phyloP scores from a whole-genome alignment of 2,113 vertebrate species.

The Dromaius novaehollandiae region DNA sequence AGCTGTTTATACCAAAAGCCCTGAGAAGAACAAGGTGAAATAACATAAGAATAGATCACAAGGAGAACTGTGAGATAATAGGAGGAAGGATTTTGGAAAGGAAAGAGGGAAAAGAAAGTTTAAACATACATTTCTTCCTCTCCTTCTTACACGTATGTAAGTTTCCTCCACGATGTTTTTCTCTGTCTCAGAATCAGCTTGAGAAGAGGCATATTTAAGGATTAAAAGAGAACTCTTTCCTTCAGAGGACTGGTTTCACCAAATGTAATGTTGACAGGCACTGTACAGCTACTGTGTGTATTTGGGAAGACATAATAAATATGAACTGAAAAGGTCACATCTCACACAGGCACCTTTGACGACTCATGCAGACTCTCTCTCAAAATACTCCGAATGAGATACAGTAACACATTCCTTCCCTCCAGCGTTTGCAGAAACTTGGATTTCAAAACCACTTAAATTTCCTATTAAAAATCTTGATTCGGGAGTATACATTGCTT shows the following conservation, averaged over 20 bases:
- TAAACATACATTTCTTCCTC: background rate
- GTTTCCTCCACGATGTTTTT: background rate
- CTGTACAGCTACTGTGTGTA: conserved; percentile 33
- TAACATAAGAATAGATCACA: background rate
- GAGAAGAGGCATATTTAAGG: background rate
- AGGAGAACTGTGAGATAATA: background rate
- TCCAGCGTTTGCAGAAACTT: conserved; percentile 33
- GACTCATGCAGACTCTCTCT: conserved; percentile 39
- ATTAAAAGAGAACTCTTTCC: conserved; percentile 32
- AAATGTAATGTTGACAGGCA: conserved; percentile 65
- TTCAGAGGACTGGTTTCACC: conserved; percentile 1
- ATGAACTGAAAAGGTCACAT: conserved; percentile 72
- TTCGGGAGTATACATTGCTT: background rate
- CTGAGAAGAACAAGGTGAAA: background rate
- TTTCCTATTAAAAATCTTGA: conserved; percentile 49
- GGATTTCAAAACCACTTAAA: conserved; percentile 49
- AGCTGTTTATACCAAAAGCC: background rate
- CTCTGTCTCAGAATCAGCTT: background rate
- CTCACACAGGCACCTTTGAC: conserved; percentile 60
- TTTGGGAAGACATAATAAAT: conserved; percentile 71
- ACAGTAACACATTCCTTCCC: conserved; percentile 16
- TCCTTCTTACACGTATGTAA: background rate
- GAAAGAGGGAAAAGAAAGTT: background rate
- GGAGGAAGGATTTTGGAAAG: background rate
- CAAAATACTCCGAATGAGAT: conserved; percentile 45